These are phyloP conservation scores for Adineta ricciae DNA, from an alignment of 2,888 invertebrate species.

Conservation along the genomic window DNA sequence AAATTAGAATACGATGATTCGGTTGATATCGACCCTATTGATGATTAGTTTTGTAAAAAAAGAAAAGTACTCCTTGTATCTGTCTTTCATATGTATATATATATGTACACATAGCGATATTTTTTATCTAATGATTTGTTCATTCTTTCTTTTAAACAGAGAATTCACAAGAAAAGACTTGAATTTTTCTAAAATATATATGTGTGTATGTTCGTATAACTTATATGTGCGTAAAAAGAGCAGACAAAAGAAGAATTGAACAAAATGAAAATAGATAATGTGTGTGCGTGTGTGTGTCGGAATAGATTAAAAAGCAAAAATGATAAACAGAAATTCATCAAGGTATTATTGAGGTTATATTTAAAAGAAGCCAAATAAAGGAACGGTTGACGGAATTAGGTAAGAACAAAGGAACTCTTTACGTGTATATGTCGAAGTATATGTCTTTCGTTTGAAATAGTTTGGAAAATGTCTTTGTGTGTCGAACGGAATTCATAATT, in stretches of 20 bases:
- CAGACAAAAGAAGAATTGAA: not conserved
- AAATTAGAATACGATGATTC: not conserved
- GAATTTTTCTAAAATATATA: not conserved
- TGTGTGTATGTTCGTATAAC: not conserved
- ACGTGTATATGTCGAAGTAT: no score
- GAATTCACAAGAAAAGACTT: not conserved
- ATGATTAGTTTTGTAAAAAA: not conserved
- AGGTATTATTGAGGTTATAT: not conserved
- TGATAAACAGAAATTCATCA: not conserved
- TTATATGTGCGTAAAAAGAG: not conserved
- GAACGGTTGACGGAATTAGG: conserved; percentile 13
- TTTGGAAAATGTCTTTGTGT: not conserved
- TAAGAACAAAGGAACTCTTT: conserved; percentile 1
- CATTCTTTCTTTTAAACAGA: not conserved
- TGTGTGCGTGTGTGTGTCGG: not conserved
- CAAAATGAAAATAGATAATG: conserved; percentile 3
- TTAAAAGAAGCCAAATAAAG: not conserved
- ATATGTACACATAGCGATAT: not conserved
- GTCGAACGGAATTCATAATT: not conserved
- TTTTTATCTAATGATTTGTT: not conserved
- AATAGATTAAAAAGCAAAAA: not conserved
- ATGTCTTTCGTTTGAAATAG: not conserved
- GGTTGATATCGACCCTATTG: not conserved
- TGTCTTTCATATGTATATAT: not conserved
- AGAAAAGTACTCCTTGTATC: not conserved